Evolutionary conservation across 2,797 vertebrate species (phyloP), one percentile per base, ranked within the genome.

Genomic region (Crocodylus rhombifer): DNA sequence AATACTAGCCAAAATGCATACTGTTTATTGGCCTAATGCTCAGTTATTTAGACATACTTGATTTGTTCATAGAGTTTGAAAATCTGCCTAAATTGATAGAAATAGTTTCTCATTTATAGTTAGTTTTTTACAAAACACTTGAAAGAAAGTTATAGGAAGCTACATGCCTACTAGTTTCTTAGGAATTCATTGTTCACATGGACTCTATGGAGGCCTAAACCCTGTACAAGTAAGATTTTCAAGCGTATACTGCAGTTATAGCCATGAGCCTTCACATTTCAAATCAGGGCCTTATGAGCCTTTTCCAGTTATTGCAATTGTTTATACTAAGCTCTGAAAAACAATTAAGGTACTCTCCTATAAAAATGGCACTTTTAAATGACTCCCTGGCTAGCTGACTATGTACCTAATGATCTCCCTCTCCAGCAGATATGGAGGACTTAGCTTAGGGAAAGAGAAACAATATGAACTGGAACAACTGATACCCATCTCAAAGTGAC

Each of bases 1-100:
- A 18, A 63, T 82, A 61, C 20, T 36, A 25, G 71, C 60, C 73
- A 42, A 90, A 7, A 73, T 74, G 61, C 67, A 36, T 9, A 26
- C 77, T 77, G 75, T 83, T 91, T n/a, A n/a, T 14, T 12, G 20
- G 16, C 26, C 14, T 69, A 65, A 11, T 64, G 71, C 33, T 2
- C 7, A 65, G 20, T 58, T 86, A 20, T 67, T 77, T 84, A 76
- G 1, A 86, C 85, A 80, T 51, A 33, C 15, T 90, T 73, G 17
- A 77, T 93, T 88, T 77, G 36, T 25, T 93, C 87, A n/a, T 17
- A 17, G 51, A 86, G 63, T 67, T n/a, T 65, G 33, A 91, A 87
- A 87, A 94, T 42, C 5, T n/a, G 13, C 58, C 90, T 55, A n/a
- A 91, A 89, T 85, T 81, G 82, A 90, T 64, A 89, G 67, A 67